A percentile compares a stretch with the other conserved stretches of the same genome.
Evolutionary conservation across 2,888 invertebrate genomes (phyloP).

Genomic region (Gymnoscelis rufifasciata): DNA sequence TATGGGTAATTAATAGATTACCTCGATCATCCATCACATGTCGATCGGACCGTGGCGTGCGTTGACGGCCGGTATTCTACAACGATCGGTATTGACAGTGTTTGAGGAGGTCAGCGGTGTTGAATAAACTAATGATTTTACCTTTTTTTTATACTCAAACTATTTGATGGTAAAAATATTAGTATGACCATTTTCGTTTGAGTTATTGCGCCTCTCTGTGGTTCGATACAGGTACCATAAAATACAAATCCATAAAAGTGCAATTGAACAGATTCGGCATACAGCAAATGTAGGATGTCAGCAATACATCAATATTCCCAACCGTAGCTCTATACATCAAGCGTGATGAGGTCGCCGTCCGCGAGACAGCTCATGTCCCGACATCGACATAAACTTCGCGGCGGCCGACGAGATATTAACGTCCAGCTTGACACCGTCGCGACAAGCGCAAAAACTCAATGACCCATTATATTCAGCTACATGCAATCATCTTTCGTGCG

Average conservation of each 20-base stretch:
- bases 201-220: not conserved
- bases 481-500: conserved; percentile 33
- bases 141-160: conserved; percentile 1
- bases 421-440: conserved; percentile 32
- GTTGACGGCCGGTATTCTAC: conserved; percentile 22
- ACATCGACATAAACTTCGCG: conserved; percentile 19
- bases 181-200: not conserved
- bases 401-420: conserved; percentile 15
- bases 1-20: conserved; percentile 72
- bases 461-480: conserved; percentile 25
- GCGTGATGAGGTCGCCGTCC: conserved; percentile 36
- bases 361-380: conserved; percentile 9
- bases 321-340: conserved; percentile 41
- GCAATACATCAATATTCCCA: conserved; percentile 41
- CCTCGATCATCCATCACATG: conserved; percentile 58
- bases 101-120: conserved; percentile 20
- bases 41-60: conserved; percentile 33
- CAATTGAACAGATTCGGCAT: conserved; percentile 31
- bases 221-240: conserved; percentile 4
- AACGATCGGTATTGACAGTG: conserved; percentile 28
- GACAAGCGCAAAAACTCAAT: conserved; percentile 30
- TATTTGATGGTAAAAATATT: conserved; percentile 2
- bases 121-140: conserved; percentile 13
- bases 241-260: conserved; percentile 27
- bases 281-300: conserved; percentile 26